Conservation (phyloP, 1,140 invertebrate species). For the Drosophila ercepeae region DNA sequence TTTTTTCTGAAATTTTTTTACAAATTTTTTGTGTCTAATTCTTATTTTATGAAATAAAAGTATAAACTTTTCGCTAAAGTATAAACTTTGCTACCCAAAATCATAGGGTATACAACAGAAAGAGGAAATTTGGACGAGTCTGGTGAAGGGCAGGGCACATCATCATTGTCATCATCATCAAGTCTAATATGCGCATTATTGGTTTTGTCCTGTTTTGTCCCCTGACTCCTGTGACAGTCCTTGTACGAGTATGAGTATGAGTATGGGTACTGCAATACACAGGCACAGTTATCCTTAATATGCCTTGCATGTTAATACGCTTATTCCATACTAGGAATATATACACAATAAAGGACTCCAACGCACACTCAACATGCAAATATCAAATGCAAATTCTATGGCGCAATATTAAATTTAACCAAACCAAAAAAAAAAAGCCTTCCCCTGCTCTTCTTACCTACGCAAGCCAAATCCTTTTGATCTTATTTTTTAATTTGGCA, state of each 20-base stretch:
- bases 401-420: slow-evolving; percentile 63
- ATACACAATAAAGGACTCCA: slow-evolving; percentile 37
- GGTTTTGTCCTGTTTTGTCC: slow-evolving; percentile 62
- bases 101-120: not conserved
- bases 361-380: slow-evolving; percentile 67
- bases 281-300: slow-evolving; percentile 73
- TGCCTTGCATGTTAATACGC: slow-evolving; percentile 70
- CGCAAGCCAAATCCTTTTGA: slow-evolving; percentile 71
- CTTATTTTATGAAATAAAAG: not conserved
- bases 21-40: not conserved
- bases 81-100: not conserved
- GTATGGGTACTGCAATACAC: not conserved
- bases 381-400: slow-evolving; percentile 75
- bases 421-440: not conserved
- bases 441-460: slow-evolving; percentile 7
- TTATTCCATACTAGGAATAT: slow-evolving; percentile 43
- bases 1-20: not conserved
- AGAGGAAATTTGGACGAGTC: not conserved
- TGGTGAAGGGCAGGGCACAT: not conserved
- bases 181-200: slow-evolving; percentile 81
- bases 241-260: too few relatives aligned
- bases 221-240: slow-evolving; percentile 8
- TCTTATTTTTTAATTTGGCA: slow-evolving; percentile 75
- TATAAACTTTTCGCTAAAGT: too few relatives aligned
- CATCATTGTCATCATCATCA: slow-evolving; percentile 70